phyloP scores from a whole-genome alignment of 2,113 vertebrate species.

The Oncorhynchus masou region DNA sequence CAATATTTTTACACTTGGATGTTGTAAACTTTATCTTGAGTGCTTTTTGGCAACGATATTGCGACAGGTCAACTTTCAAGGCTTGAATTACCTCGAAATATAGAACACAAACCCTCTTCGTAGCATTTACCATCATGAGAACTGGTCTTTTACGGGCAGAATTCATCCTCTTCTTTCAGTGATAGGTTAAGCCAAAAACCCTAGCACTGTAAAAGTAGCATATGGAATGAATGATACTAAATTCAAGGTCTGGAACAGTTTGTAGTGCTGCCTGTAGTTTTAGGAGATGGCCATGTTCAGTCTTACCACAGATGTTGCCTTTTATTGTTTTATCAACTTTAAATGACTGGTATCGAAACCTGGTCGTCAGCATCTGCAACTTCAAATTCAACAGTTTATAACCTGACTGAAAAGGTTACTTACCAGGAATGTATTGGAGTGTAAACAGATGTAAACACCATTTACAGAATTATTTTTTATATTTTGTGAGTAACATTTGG shows the following conservation, averaged over 20 bases:
- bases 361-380: background rate
- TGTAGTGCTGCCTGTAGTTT: background rate
- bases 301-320: background rate
- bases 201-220: background rate
- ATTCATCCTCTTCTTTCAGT: background rate
- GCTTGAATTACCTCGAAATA: conserved; percentile 29
- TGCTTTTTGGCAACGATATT: conserved; percentile 45
- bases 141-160: conserved; percentile 20
- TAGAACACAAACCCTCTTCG: conserved; percentile 8
- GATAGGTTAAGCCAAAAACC: background rate
- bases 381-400: background rate
- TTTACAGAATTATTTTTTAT: too few relatives aligned
- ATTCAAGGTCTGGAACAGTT: conserved; percentile 3
- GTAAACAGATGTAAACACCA: too few relatives aligned
- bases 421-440: too few relatives aligned
- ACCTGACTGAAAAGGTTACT: too few relatives aligned
- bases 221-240: background rate
- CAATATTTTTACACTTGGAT: conserved; percentile 59
- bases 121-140: conserved; percentile 35
- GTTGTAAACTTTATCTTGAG: conserved; percentile 48
- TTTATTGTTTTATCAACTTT: background rate
- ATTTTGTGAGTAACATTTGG: too few relatives aligned
- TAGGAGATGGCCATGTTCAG: background rate
- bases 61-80: conserved; percentile 35
- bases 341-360: background rate